Base-by-base conservation (phyloP, 2,888 invertebrate genomes). In the Melipona bicolor region DNA sequence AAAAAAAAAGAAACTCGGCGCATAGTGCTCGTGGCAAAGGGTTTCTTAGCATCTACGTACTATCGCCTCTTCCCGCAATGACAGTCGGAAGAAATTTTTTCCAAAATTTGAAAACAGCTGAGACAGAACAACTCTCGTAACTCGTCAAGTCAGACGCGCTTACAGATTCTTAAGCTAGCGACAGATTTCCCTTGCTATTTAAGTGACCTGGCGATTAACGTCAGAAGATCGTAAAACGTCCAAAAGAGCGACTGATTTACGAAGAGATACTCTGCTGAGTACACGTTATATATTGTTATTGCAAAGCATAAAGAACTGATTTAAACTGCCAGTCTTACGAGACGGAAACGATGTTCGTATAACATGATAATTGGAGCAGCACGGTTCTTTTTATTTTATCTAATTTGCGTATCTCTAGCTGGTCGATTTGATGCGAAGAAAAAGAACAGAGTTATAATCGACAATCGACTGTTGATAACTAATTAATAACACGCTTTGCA, bases 401-500 rank as follows among this genome's bases (percentile, higher is more conserved):
- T 65, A 52, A 79, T 80, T 77, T 77, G n/a, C 83, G 70, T 81
- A 11, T 50, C 13, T 24, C 27, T 24, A 43, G 19, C 71, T 54
- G 49, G 54, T 62, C 43, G 43, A 43, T 79, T 81, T 61, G 69
- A 54, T n/a, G 21, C 17, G 21, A 3, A 54, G 70, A 52, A 54
- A 52, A 43, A 24, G 54, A 11, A 50, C 56, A 49, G 5, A 84
- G 81, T 86, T n/a, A 72, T 49, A 73, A 87, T 80, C 62, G 77
- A 83, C 77, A 32, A 75, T 43, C 54, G 65, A 68, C 19, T 52
- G 78, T 56, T 17, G 77, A 19, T 27, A 52, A 27, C 43, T 32
- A 36, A 17, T 56, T 36, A 62, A n/a, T 59, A 52, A 70, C n/a
- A 79, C 32, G 43, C 69, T 69, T 21, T 32, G 24, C 50, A 24